Evolutionary conservation across 1,140 invertebrate genomes (phyloP), one percentile per base, ranked within the genome.

Genomic region (Penaeus chinensis): DNA sequence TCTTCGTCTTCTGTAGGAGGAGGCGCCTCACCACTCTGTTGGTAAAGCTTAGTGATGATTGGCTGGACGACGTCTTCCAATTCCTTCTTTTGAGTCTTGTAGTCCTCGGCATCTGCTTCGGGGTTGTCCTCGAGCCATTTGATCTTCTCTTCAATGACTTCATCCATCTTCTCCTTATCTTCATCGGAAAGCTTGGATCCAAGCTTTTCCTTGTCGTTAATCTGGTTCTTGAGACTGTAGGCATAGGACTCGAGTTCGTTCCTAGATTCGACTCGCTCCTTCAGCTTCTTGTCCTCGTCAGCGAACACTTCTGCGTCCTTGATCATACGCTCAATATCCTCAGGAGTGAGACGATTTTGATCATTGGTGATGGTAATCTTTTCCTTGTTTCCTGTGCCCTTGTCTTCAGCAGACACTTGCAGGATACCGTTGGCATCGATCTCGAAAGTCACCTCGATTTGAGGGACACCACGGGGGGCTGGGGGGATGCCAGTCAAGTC

Each of bases 81-180:
- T 91, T 98, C 96, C 92, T 99, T 99, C 95, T 99, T 99, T 92
- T 99, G 97, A 92, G 96, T 96, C 92, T 98, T 98, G 93, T 97
- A 97, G 81, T 98, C 97, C 91, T 99, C 97, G 0, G 96, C 94
- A 76, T 99, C 98, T 10, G 97, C 96, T 90, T 99, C 98, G 90
- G 96, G 95, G 93, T 99, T 98, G 89, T 96, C 95, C 93, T 99
- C 99, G 65, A 99, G 93, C 99, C 99, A 99, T 92, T 99, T 98
- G 91, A 99, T 99, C 86, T 97, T 96, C 90, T 98, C 97, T 89
- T 99, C 98, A 91, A 99, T 96, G 32, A 97, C 97, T 24, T 90
- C 91, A 74, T 91, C 98, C 94, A 99, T 98, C 91, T 98, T 99
- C 10, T 96, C 93, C 92, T 99, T 99, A 82, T 99, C 99, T 10